Evolutionary conservation across 1,140 invertebrate species (phyloP).

Genomic region (Tetramorium simillimum): DNA sequence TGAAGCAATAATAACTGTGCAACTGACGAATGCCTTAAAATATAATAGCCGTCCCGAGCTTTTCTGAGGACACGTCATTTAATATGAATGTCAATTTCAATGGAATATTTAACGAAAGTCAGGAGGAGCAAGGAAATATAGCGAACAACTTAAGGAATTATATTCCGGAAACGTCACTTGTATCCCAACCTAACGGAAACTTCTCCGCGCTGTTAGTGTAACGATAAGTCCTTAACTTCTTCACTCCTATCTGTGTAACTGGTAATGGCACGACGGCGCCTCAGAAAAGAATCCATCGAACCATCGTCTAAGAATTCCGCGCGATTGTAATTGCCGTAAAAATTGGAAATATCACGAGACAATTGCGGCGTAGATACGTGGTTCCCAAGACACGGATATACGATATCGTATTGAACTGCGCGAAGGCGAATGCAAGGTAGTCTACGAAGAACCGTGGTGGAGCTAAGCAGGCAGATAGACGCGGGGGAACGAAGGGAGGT

Average conservation of each 20-base stretch:
- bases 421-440: conserved; percentile 53
- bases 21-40: conserved; percentile 25
- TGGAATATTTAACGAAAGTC: conserved; percentile 12
- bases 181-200: neutral
- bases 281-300: neutral
- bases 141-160: neutral
- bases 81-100: neutral
- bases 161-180: neutral
- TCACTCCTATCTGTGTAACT: neutral
- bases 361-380: conserved; percentile 36
- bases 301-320: neutral
- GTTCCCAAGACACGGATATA: conserved; percentile 58
- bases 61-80: neutral
- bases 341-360: conserved; percentile 67
- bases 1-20: conserved; percentile 20
- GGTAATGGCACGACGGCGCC: neutral
- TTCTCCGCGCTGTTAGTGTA: neutral
- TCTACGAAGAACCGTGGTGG: conserved; percentile 38
- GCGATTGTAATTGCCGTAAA: conserved; percentile 57
- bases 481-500: neutral
- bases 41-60: neutral
- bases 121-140: neutral
- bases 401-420: conserved; percentile 69
- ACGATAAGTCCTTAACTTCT: neutral
- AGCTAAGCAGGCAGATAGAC: conserved; percentile 3